Evolutionary conservation across 2,797 vertebrate genomes (phyloP), one percentile per base, ranked within the genome.

Genomic region (Enteromius thamalakanensis): DNA sequence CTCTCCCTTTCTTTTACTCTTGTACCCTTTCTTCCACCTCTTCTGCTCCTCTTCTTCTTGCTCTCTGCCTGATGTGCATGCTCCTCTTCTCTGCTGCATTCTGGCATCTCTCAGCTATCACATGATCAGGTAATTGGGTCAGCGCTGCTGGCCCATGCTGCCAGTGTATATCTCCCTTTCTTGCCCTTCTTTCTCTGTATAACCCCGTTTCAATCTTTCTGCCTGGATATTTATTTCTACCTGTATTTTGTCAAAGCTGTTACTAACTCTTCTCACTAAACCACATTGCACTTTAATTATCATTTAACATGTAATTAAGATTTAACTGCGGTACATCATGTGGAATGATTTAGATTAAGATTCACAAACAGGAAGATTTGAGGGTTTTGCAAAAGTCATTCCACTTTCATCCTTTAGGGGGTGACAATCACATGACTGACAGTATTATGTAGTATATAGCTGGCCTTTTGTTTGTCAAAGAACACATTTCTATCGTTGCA

Each of bases 31-130:
- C 87, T 89, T 82, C 89, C 89, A 85, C 34, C 77, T 86, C 80
- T 89, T 86, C 80, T 89, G 85, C 64, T 88, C 88, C 83, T 90
- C 87, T 88, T 86, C 90, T 90, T 94, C 93, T 94, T 92, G 91
- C 90, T 84, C 94, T 96, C 95, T 96, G 95, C 96, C 95, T 94
- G 94, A 92, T 94, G 93, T 96, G 96, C 97, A 97, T 97, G 96
- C 95, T 95, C 95, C 95, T 94, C 94, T 95, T 95, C 93, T 96
- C 95, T 97, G 97, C 97, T 98, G 97, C 96, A 97, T 96, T 97
- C 95, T 97, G 97, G 97, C 96, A 94, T 97, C 96, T 97, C 95
- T 96, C 97, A 99, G 98, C 97, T 99, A 97, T 98, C 98, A 99
- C 96, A 94, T 96, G 94, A 98, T 99, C 97, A 99, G 98, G 98